These are phyloP conservation scores for Macroteleia sp. DNA, from an alignment of 2,888 invertebrate species.

Conservation along the genomic window DNA sequence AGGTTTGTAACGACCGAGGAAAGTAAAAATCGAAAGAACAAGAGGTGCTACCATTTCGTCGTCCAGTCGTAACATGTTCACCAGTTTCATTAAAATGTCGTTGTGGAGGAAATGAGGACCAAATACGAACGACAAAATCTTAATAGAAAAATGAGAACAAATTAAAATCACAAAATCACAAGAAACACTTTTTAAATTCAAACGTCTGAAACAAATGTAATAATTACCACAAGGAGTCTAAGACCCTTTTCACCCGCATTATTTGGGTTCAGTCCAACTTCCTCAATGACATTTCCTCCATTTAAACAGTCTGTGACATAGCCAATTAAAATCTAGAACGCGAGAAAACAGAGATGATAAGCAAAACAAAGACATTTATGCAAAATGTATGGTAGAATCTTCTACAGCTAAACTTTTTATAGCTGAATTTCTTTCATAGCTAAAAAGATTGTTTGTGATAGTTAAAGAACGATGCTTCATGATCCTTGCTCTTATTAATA, in stretches of 20 bases:
- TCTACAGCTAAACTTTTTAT: too few relatives aligned
- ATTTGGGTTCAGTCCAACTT: conserved; percentile 91
- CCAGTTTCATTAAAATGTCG: conserved; percentile 91
- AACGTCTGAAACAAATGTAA: too few relatives aligned
- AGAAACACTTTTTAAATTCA: neutral
- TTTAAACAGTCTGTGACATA: conserved; percentile 89
- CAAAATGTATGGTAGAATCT: too few relatives aligned
- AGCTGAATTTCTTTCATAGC: too few relatives aligned
- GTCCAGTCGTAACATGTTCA: conserved; percentile 91
- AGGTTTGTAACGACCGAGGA: conserved; percentile 94
- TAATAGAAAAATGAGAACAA: conserved; percentile 50
- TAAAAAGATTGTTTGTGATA: too few relatives aligned
- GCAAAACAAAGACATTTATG: too few relatives aligned
- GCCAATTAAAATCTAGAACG: conserved; percentile 85
- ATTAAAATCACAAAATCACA: neutral
- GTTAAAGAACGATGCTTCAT: too few relatives aligned
- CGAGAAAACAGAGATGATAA: too few relatives aligned
- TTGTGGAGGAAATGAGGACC: conserved; percentile 96
- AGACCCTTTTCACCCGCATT: conserved; percentile 95
- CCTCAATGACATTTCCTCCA: conserved; percentile 88
- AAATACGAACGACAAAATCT: conserved; percentile 95
- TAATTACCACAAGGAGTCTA: conserved; percentile 90
- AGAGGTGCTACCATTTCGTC: conserved; percentile 92
- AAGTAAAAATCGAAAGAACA: conserved; percentile 92
- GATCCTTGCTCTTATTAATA: too few relatives aligned